Percentiles rank a stretch among this genome's conserved stretches.
These are phyloP conservation scores for Nymphalis polychloros DNA, from an alignment of 2,888 invertebrate genomes.

Conservation along the genomic window DNA sequence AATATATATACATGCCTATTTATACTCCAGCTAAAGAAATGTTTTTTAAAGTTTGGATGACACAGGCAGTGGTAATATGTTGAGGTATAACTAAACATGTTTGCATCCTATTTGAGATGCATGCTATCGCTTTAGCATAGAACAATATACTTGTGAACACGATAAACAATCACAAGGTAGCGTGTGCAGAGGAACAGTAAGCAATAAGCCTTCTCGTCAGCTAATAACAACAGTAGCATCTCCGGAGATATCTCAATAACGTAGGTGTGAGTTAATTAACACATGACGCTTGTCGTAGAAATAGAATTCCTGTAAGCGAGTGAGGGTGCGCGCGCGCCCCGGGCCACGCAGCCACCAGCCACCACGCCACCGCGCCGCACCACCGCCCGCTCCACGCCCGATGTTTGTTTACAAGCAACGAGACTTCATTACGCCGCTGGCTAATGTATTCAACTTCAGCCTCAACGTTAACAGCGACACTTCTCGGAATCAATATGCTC, in stretches of 20 bases:
- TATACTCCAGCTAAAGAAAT: background rate
- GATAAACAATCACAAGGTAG: slow-evolving; percentile 33
- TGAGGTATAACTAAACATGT: slow-evolving; percentile 1
- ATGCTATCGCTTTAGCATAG: slow-evolving; percentile 36
- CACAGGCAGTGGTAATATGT: background rate
- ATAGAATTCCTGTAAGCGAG: slow-evolving; percentile 78
- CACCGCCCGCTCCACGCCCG: slow-evolving; percentile 48
- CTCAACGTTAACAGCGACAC: slow-evolving; percentile 82
- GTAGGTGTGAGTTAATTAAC: slow-evolving; percentile 82
- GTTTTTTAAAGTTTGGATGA: background rate
- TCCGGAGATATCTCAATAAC: slow-evolving; percentile 78
- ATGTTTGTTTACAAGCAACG: slow-evolving; percentile 81
- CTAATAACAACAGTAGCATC: slow-evolving; percentile 79
- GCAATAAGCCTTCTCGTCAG: slow-evolving; percentile 75
- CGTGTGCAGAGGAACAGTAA: slow-evolving; percentile 53
- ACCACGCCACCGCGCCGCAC: slow-evolving; percentile 41
- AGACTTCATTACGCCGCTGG: slow-evolving; percentile 82
- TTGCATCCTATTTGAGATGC: slow-evolving; percentile 23
- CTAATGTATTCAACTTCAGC: slow-evolving; percentile 83
- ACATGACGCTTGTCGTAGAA: slow-evolving; percentile 80
- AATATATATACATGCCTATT: background rate
- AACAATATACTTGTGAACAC: slow-evolving; percentile 43
- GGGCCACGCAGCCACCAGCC: slow-evolving; percentile 45
- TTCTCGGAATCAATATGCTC: slow-evolving; percentile 82
- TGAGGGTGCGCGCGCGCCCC: slow-evolving; percentile 71